Evolutionary conservation across 2,797 vertebrate genomes (phyloP).

Genomic region (Carapus acus): DNA sequence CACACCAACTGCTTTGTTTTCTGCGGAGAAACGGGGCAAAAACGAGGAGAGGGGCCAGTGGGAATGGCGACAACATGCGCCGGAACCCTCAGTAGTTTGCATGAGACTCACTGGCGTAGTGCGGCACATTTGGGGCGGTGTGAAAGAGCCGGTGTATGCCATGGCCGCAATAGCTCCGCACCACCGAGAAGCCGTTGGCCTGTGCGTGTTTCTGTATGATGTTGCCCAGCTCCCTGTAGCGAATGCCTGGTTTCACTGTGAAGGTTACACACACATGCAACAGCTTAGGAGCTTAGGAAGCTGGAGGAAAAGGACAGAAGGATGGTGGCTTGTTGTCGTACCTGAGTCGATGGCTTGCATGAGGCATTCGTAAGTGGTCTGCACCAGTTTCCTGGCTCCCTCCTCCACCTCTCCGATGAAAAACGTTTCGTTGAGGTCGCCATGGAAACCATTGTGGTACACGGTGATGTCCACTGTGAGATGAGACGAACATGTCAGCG

Average conservation of each 20-base stretch:
- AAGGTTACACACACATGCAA: too few relatives aligned
- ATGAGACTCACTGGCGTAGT: slow-evolving; percentile 91
- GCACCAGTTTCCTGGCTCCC: slow-evolving; percentile 86
- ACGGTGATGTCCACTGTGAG: slow-evolving; percentile 95
- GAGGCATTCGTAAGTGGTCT: slow-evolving; percentile 96
- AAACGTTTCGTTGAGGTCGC: slow-evolving; percentile 97
- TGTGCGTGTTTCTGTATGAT: slow-evolving; percentile 98
- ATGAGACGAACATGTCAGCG: not conserved
- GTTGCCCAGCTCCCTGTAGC: slow-evolving; percentile 94
- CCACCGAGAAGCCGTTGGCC: slow-evolving; percentile 93
- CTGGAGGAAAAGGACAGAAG: too few relatives aligned
- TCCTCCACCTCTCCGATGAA: slow-evolving; percentile 94
- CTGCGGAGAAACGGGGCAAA: slow-evolving; percentile 62
- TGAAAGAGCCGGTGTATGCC: slow-evolving; percentile 97
- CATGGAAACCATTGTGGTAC: slow-evolving; percentile 96
- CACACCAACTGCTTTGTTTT: slow-evolving; percentile 99
- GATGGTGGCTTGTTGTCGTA: slow-evolving; percentile 44
- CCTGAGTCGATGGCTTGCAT: slow-evolving; percentile 98
- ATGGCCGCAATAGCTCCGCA: slow-evolving; percentile 95
- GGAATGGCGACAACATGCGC: too few relatives aligned
- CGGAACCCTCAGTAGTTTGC: too few relatives aligned
- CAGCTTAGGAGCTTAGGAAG: too few relatives aligned
- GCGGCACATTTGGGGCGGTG: slow-evolving; percentile 94
- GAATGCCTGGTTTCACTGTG: slow-evolving; percentile 91
- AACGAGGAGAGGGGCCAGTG: not conserved